Conservation (phyloP, 2,113 vertebrate species). For the Pristiophorus japonicus region DNA sequence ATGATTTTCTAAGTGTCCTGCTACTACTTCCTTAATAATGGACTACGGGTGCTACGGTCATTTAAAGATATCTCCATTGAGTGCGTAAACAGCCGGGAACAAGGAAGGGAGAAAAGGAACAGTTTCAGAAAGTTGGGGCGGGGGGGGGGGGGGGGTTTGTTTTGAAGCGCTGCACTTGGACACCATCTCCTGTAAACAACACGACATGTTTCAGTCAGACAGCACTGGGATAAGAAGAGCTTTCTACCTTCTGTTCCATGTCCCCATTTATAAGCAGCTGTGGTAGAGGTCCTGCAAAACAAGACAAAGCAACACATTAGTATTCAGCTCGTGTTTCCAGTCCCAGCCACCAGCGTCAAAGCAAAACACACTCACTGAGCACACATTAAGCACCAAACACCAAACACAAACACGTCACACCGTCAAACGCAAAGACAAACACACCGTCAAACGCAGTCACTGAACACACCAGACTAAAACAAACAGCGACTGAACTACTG, state of each 20-base stretch:
- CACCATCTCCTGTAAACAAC: not conserved
- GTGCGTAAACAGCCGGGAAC: not conserved
- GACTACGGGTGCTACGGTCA: no score
- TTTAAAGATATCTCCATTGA: no score
- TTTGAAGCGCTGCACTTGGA: not conserved
- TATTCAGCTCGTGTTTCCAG: not conserved
- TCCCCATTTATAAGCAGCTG: slow-evolving; percentile 73
- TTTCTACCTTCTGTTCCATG: slow-evolving; percentile 73
- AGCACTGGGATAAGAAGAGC: slow-evolving; percentile 40
- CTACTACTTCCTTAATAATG: no score
- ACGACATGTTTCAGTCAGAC: not conserved
- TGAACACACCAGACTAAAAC: not conserved
- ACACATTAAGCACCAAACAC: not conserved
- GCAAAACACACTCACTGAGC: not conserved
- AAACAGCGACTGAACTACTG: not conserved
- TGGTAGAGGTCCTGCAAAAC: slow-evolving; percentile 70
- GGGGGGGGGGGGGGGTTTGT: not conserved
- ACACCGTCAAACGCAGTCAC: no score
- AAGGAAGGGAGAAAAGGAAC: not conserved
- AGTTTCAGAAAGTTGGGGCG: not conserved
- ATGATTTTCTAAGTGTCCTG: no score
- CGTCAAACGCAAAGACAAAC: no score
- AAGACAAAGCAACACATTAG: not conserved
- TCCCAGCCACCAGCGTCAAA: not conserved
- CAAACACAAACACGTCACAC: not conserved